Evolutionary conservation across 2,888 invertebrate genomes (phyloP).

Genomic region (Crocallis elinguaria): DNA sequence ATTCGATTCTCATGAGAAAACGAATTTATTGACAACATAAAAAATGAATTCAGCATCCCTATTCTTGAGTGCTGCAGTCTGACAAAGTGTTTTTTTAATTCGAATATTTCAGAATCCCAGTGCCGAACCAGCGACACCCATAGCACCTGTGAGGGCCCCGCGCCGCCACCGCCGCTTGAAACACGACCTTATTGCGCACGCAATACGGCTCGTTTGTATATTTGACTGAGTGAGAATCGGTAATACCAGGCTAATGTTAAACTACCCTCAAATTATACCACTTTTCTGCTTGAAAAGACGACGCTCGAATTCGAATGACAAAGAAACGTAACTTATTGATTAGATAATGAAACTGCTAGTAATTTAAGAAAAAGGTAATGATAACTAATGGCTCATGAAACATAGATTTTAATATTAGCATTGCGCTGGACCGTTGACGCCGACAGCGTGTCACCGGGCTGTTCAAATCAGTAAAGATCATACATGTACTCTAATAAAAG

Average conservation of each 20-base stretch:
- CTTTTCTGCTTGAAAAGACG: background rate
- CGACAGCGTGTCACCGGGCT: too few relatives aligned
- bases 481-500: too few relatives aligned
- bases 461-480: too few relatives aligned
- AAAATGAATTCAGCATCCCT: too few relatives aligned
- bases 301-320: background rate
- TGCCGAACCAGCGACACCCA: slow-evolving; percentile 75
- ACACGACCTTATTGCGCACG: slow-evolving; percentile 31
- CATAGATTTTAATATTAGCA: too few relatives aligned
- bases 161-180: slow-evolving; percentile 9
- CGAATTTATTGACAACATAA: too few relatives aligned
- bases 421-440: too few relatives aligned
- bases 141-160: slow-evolving; percentile 45
- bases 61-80: too few relatives aligned
- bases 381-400: too few relatives aligned
- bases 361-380: too few relatives aligned
- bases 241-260: slow-evolving; percentile 17
- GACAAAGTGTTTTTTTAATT: too few relatives aligned
- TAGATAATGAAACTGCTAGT: background rate
- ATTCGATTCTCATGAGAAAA: too few relatives aligned
- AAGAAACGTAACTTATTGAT: background rate
- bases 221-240: slow-evolving; percentile 40
- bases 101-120: slow-evolving; percentile 71
- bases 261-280: slow-evolving; percentile 20
- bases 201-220: slow-evolving; percentile 34